Evolutionary conservation across 2,888 invertebrate genomes (phyloP).

Genomic region (Ophion ellenae): DNA sequence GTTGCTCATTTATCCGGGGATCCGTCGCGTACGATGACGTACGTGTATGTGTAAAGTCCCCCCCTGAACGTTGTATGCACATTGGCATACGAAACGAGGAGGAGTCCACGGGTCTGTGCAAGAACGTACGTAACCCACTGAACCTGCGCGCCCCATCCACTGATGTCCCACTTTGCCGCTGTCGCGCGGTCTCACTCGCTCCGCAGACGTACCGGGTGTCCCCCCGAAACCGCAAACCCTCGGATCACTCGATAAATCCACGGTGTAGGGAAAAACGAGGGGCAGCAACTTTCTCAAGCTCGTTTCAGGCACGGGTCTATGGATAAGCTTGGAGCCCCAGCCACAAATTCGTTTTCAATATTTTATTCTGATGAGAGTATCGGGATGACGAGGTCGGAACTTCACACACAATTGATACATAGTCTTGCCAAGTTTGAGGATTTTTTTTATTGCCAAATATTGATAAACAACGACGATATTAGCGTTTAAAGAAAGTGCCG

Average conservation of each 20-base stretch:
- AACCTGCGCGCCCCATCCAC: conserved; percentile 46
- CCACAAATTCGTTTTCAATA: no score
- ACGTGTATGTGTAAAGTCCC: neutral
- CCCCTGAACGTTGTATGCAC: conserved; percentile 26
- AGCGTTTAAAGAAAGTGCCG: no score
- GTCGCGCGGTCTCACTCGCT: neutral
- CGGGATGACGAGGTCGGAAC: no score
- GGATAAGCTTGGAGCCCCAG: no score
- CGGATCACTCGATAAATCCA: neutral
- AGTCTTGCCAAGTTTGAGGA: no score
- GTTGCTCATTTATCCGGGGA: conserved; percentile 1
- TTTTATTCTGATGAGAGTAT: no score
- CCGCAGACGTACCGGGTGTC: neutral
- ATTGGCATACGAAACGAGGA: neutral
- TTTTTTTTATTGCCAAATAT: no score
- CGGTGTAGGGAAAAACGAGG: neutral
- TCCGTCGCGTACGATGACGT: conserved; percentile 12
- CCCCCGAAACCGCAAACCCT: neutral
- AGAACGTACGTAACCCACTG: conserved; percentile 25
- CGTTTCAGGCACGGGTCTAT: neutral
- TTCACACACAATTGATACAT: no score
- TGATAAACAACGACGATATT: no score
- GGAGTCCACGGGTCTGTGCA: neutral
- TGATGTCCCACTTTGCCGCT: conserved; percentile 38
- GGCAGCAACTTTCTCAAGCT: neutral